phyloP scores from a whole-genome alignment of 2,888 invertebrate species.

The Chrysopilus asiliformis region DNA sequence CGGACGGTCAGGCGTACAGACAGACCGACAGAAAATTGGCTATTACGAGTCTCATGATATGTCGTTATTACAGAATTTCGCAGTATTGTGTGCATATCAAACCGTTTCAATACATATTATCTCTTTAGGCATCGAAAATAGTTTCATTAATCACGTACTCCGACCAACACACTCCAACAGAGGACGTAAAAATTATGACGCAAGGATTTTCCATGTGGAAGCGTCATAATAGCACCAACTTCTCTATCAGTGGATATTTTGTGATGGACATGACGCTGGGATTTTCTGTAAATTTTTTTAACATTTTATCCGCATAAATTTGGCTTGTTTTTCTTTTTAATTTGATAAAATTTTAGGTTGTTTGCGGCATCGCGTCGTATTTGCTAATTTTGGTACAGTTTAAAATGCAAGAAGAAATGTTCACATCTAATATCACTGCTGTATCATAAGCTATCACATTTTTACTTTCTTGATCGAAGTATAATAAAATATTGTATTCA shows the following conservation, averaged over 20 bases:
- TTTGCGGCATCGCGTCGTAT: conserved; percentile 6
- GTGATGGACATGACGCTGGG: conserved; percentile 3
- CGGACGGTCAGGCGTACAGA: too few relatives aligned
- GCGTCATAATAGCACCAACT: conserved; percentile 3
- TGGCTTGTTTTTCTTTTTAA: conserved; percentile 1
- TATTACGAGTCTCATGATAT: too few relatives aligned
- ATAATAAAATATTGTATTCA: too few relatives aligned
- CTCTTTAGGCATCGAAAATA: too few relatives aligned
- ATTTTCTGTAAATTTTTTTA: conserved; percentile 5
- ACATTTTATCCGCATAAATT: too few relatives aligned
- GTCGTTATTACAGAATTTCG: too few relatives aligned
- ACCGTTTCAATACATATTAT: too few relatives aligned
- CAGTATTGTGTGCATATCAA: too few relatives aligned
- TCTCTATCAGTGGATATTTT: conserved; percentile 5
- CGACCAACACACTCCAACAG: conserved; percentile 1
- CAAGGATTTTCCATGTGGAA: conserved; percentile 6
- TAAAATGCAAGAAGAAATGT: conserved; percentile 7
- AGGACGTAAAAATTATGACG: not conserved
- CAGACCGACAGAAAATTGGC: too few relatives aligned
- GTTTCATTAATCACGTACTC: not conserved
- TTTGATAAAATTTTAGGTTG: too few relatives aligned
- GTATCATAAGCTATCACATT: not conserved
- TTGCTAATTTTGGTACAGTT: conserved; percentile 7
- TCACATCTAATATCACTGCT: not conserved
- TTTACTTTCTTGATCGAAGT: too few relatives aligned